These are phyloP conservation scores for Cylas formicarius DNA, from an alignment of 1,140 invertebrate species.

Conservation along the genomic window DNA sequence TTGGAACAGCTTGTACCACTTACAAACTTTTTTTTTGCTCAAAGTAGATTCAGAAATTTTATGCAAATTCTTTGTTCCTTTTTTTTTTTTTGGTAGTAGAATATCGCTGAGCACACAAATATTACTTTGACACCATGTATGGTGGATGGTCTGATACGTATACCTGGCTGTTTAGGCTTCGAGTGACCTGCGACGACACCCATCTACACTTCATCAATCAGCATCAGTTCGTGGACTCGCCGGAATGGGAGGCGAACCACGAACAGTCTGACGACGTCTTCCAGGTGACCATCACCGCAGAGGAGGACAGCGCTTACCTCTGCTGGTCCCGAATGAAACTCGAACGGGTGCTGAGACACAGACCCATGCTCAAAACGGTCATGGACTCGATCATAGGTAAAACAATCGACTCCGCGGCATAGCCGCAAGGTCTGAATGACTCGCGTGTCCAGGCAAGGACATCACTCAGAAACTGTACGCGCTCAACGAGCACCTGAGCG, in stretches of 20 bases:
- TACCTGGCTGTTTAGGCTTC: constrained; percentile 47
- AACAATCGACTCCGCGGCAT: neutral
- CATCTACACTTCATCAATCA: constrained; percentile 73
- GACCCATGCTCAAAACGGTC: constrained; percentile 64
- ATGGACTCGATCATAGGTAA: constrained; percentile 69
- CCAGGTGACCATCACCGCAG: constrained; percentile 76
- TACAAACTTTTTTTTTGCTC: no score
- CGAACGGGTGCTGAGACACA: constrained; percentile 60
- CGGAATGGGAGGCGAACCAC: constrained; percentile 76
- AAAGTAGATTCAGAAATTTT: no score
- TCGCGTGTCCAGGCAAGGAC: constrained; percentile 57
- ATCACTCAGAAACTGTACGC: constrained; percentile 80
- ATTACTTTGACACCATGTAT: no score
- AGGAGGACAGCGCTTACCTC: constrained; percentile 68
- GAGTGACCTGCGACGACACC: constrained; percentile 71
- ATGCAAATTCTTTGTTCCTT: no score
- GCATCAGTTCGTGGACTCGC: constrained; percentile 81
- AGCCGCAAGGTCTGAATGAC: neutral
- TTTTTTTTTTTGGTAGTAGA: no score
- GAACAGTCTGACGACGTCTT: constrained; percentile 68
- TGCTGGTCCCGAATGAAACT: constrained; percentile 70
- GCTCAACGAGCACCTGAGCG: constrained; percentile 62
- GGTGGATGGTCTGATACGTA: no score
- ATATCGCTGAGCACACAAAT: no score
- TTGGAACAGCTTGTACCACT: no score